Percentiles rank a stretch among this genome's conserved stretches.
phyloP scores from a whole-genome alignment of 2,113 vertebrate genomes.

The Poeciliopsis prolifica region DNA sequence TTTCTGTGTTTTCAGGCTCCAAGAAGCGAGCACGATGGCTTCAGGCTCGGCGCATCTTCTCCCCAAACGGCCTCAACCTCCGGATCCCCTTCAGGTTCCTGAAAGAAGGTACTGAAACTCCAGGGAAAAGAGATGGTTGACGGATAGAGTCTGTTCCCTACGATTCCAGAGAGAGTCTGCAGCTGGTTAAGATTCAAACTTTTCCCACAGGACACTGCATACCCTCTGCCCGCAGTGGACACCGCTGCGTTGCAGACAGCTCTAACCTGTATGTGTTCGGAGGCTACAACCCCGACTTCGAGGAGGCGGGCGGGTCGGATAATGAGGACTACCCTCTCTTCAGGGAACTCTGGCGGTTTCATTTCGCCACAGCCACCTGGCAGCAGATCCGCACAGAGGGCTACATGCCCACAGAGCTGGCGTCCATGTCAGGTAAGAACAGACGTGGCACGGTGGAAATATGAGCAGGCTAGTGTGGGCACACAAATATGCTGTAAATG shows the following conservation, averaged over 20 bases:
- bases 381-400: conserved; percentile 95
- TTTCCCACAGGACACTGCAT: conserved; percentile 84
- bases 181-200: background rate
- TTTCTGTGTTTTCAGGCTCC: conserved; percentile 63
- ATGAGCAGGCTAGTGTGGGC: background rate
- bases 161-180: background rate
- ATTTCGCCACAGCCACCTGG: conserved; percentile 95
- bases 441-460: background rate
- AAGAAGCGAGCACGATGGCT: conserved; percentile 84
- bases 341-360: conserved; percentile 96
- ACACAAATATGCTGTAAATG: background rate
- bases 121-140: background rate
- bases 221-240: conserved; percentile 93
- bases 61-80: conserved; percentile 83
- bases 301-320: conserved; percentile 91
- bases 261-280: conserved; percentile 95
- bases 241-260: conserved; percentile 94
- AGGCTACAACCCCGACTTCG: conserved; percentile 96
- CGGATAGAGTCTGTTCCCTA: background rate
- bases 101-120: conserved; percentile 79
- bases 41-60: conserved; percentile 84
- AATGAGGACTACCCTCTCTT: conserved; percentile 98
- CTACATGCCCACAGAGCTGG: conserved; percentile 96
- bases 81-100: conserved; percentile 86
- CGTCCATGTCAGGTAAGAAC: conserved; percentile 93